Evolutionary conservation across 1,140 invertebrate species (phyloP), one percentile per base, ranked within the genome.

Genomic region (Brachionus koreanus): DNA sequence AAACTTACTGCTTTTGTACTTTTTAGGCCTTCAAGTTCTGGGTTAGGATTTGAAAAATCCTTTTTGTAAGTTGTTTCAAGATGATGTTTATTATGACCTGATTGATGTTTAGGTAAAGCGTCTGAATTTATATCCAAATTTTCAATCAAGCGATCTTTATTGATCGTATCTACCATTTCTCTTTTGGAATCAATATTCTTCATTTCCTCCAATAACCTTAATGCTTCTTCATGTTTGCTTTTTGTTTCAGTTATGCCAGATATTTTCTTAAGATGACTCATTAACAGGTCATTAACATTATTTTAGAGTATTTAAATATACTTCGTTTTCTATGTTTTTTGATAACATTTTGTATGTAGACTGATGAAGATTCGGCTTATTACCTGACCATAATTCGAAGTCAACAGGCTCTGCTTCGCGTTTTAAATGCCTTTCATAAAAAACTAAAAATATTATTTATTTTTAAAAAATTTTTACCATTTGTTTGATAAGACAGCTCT

Each of bases 31-130:
- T 82, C 57, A 2, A 82, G 5, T 37, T 82, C 57, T 16, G 79
- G 79, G 29, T 46, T 49, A 16, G 79, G 79, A 35, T 49, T 25
- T n/a, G 12, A 9, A 37, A 35, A 82, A 69, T 82, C 79, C 35
- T 49, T 57, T 16, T 69, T 46, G 42, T 82, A 82, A 19, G 79
- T 82, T 16, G 61, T 67, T 69, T 82, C 79, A 16, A 82, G 49
- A 82, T 65, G 57, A 29, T 23, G n/a, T 69, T 46, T 35, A 35
- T 65, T 63, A 33, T 69, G 61, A 7, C 33, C 39, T 23, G 39
- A 3, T 6, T n/a, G 9, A 52, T 82, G 57, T 35, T 43, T 65
- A 1, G 35, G 35, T 6, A 57, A n/a, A 77, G 46, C 74, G 3
- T 4, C 16, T 19, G 10, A 16, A 37, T 10, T 37, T 7, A 4